Evolutionary conservation across 2,113 vertebrate genomes (phyloP).

Genomic region (Ctenodactylus gundi): DNA sequence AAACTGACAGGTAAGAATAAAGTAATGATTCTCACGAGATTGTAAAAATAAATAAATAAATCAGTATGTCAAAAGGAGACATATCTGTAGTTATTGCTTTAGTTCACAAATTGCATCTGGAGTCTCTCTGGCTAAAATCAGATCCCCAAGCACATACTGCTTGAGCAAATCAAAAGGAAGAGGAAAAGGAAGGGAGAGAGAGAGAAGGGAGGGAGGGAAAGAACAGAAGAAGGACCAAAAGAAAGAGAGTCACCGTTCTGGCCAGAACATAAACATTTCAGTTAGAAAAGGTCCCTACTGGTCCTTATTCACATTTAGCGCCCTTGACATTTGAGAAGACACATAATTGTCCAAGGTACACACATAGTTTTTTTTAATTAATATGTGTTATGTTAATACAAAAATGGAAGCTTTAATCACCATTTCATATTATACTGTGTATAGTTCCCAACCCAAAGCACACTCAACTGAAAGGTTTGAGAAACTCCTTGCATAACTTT

Average conservation of each 20-base stretch:
- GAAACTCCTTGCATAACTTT: neutral
- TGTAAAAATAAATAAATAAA: neutral
- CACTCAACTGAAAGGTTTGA: slow-evolving; percentile 5
- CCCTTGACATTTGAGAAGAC: neutral
- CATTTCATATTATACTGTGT: neutral
- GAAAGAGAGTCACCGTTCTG: neutral
- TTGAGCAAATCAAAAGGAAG: neutral
- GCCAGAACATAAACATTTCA: neutral
- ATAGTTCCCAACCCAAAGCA: neutral
- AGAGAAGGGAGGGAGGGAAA: neutral
- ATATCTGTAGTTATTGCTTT: neutral
- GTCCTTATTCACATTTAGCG: too few species aligned
- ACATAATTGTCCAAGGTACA: neutral
- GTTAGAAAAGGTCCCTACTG: neutral
- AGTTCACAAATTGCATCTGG: neutral
- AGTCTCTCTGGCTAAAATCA: neutral
- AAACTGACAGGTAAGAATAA: neutral
- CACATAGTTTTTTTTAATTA: too few species aligned
- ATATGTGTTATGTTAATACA: neutral
- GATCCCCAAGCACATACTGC: neutral
- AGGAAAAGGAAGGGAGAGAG: neutral
- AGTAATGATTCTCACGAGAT: neutral
- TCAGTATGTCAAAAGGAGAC: neutral
- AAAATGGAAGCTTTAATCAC: neutral
- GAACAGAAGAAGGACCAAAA: neutral